Percentiles rank a stretch among this genome's conserved stretches.
These are phyloP conservation scores for Channa maculata DNA, from an alignment of 2,113 vertebrate genomes.

Conservation along the genomic window DNA sequence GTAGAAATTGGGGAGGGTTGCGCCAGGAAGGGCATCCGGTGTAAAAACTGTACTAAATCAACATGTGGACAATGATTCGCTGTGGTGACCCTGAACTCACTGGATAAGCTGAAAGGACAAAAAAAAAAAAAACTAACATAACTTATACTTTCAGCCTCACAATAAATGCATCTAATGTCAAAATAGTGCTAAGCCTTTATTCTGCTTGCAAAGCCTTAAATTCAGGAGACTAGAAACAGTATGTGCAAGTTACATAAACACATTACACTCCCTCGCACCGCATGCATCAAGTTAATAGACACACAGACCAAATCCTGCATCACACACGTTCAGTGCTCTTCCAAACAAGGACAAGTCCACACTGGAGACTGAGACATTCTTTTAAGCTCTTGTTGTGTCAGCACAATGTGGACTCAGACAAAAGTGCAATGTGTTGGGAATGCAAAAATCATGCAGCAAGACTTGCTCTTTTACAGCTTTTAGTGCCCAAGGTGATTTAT, in stretches of 20 bases:
- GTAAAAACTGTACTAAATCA: too few relatives aligned
- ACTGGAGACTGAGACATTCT: constrained; percentile 39
- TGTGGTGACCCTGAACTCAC: too few relatives aligned
- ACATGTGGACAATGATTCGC: too few relatives aligned
- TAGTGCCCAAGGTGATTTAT: constrained; percentile 29
- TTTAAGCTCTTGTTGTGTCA: constrained; percentile 70
- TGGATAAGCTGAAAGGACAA: too few relatives aligned
- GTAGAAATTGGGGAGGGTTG: too few relatives aligned
- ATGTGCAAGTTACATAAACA: background rate
- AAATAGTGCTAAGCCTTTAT: background rate
- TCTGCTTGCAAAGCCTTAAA: background rate
- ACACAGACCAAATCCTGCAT: constrained; percentile 30
- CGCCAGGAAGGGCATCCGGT: too few relatives aligned
- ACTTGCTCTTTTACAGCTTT: constrained; percentile 4
- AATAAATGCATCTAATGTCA: background rate
- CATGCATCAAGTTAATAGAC: constrained; percentile 6
- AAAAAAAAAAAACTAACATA: too few relatives aligned
- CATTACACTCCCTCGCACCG: constrained; percentile 6
- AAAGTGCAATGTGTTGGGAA: constrained; percentile 44
- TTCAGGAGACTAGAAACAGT: background rate
- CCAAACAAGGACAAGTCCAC: constrained; percentile 77
- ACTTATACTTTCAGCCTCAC: too few relatives aligned
- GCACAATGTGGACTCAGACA: constrained; percentile 57
- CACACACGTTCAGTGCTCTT: constrained; percentile 45
- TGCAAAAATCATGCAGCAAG: constrained; percentile 31